A percentile compares a stretch with the other conserved stretches of the same genome.
Conservation (phyloP, 2,113 vertebrate genomes). For the Enhydra lutris region DNA sequence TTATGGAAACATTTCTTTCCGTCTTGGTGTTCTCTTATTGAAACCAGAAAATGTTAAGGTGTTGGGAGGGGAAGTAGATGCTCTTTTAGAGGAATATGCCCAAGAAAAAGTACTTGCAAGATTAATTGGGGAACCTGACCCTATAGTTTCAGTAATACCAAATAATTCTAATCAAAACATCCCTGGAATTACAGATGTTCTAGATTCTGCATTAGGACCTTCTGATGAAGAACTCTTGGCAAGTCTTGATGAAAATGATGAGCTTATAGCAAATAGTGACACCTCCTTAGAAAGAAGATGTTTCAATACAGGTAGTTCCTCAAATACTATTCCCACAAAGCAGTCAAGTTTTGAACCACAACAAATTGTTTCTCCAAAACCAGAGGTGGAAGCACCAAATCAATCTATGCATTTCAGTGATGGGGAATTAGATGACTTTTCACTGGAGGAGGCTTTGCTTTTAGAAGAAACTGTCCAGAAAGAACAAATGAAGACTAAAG, state of each 20-base stretch:
- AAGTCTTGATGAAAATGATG: constrained; percentile 85
- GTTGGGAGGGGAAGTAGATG: constrained; percentile 94
- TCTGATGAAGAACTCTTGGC: constrained; percentile 93
- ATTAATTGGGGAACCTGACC: constrained; percentile 86
- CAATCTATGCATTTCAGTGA: constrained; percentile 72
- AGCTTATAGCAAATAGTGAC: constrained; percentile 67
- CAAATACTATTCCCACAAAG: constrained; percentile 44
- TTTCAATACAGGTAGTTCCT: constrained; percentile 77
- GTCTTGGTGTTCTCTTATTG: constrained; percentile 93
- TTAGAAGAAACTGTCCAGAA: constrained; percentile 79
- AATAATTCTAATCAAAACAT: constrained; percentile 56
- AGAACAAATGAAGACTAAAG: constrained; percentile 71
- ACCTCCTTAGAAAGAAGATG: constrained; percentile 84
- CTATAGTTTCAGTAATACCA: constrained; percentile 59
- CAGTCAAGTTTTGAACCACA: constrained; percentile 4
- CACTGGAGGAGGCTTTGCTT: constrained; percentile 86
- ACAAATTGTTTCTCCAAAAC: constrained; percentile 52
- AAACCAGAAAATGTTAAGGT: constrained; percentile 92
- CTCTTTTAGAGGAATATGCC: constrained; percentile 84
- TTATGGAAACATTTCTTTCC: constrained; percentile 88
- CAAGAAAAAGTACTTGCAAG: constrained; percentile 89
- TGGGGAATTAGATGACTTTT: constrained; percentile 88
- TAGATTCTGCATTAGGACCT: constrained; percentile 79
- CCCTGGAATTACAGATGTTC: constrained; percentile 58
- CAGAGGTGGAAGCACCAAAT: constrained; percentile 39